A percentile compares a stretch with the other conserved stretches of the same genome.
Conservation (phyloP, 2,797 vertebrate genomes). For the Falco rusticolus region DNA sequence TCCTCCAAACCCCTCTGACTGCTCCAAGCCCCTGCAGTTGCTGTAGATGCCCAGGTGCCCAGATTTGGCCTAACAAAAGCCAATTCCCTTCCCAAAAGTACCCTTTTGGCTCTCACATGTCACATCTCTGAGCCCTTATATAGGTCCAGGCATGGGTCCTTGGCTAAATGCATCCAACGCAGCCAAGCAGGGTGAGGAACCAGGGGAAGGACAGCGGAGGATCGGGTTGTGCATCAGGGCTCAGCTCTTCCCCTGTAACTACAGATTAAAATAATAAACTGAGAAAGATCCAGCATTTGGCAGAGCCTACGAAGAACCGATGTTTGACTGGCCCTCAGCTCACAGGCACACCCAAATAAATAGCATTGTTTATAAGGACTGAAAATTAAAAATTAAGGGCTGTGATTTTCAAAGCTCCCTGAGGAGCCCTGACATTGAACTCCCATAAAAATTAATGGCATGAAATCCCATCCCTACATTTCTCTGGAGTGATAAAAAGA, state of each 20-base stretch:
- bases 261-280: constrained; percentile 57
- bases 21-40: background rate
- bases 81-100: background rate
- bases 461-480: constrained; percentile 36
- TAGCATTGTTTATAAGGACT: constrained; percentile 57
- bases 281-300: constrained; percentile 21
- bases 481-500: constrained; percentile 31
- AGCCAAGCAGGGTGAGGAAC: background rate
- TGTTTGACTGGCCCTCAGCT: constrained; percentile 29
- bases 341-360: constrained; percentile 65
- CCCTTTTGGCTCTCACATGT: background rate
- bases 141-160: background rate
- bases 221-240: background rate
- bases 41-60: background rate
- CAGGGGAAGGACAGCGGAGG: background rate
- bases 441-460: constrained; percentile 49
- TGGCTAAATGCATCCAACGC: background rate
- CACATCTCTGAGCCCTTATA: background rate
- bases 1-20: background rate
- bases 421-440: constrained; percentile 46
- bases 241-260: constrained; percentile 14
- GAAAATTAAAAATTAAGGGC: constrained; percentile 59
- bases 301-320: background rate
- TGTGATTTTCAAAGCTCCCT: constrained; percentile 57
- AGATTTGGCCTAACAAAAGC: background rate